Percentiles rank a stretch among this genome's conserved stretches.
Evolutionary conservation across 2,888 invertebrate species (phyloP).

Genomic region (Portevinia maculata): DNA sequence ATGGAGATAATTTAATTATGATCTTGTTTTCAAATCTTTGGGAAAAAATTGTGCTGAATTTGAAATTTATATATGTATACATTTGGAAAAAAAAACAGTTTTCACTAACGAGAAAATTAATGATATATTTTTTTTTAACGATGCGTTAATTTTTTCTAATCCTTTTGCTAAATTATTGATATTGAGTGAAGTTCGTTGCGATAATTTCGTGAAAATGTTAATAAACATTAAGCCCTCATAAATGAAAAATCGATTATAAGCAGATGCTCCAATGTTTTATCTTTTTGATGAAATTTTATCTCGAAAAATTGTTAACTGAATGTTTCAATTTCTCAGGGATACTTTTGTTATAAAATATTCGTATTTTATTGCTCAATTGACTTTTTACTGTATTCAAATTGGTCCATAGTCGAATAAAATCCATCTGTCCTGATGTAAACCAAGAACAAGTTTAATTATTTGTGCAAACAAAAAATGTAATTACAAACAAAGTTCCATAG

Average conservation of each 20-base stretch:
- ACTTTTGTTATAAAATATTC: no score
- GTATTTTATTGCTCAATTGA: no score
- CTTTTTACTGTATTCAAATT: no score
- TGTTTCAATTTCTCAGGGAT: background rate
- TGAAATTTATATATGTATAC: background rate
- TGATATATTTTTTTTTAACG: background rate
- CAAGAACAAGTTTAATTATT: background rate
- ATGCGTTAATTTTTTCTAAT: background rate
- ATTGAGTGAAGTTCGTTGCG: background rate
- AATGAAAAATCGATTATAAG: conserved; percentile 62
- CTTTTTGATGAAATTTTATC: background rate
- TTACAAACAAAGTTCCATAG: no score
- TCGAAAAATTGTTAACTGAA: background rate
- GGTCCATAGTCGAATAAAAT: no score
- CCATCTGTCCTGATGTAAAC: no score
- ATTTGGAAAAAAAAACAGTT: background rate
- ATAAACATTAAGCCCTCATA: conserved; percentile 1
- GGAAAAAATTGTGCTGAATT: background rate
- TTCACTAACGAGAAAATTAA: conserved; percentile 6
- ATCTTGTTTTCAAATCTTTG: background rate
- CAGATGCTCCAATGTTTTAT: conserved; percentile 44
- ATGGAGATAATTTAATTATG: background rate
- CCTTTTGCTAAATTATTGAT: background rate
- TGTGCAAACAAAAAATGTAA: background rate
- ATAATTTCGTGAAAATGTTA: background rate